Conservation (phyloP, 2,888 invertebrate genomes). For the Lycocerus yunnanus region DNA sequence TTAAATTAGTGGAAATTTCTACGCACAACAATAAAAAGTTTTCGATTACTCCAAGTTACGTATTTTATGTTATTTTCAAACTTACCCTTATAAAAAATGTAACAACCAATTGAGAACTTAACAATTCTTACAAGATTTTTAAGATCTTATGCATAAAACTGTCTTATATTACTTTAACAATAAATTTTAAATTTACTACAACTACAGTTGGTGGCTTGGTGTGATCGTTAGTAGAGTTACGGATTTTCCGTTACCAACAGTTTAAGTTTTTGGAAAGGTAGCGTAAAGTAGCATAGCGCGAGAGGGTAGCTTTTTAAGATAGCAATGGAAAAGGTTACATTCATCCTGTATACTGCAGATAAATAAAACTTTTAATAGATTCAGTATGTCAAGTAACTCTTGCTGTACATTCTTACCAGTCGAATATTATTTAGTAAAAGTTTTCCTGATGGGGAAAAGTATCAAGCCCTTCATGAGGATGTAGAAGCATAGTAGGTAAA, state of each 20-base stretch:
- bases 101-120: neutral
- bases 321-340: too few species aligned
- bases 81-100: slow-evolving; percentile 1
- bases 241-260: too few species aligned
- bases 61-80: neutral
- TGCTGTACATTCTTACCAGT: too few species aligned
- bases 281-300: too few species aligned
- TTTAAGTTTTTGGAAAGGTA: too few species aligned
- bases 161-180: neutral
- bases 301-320: too few species aligned
- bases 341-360: too few species aligned
- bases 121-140: neutral
- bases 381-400: too few species aligned
- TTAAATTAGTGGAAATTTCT: neutral
- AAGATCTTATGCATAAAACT: neutral
- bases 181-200: neutral
- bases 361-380: too few species aligned
- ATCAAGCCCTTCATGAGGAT: slow-evolving; percentile 5
- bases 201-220: too few species aligned
- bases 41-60: neutral
- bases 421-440: neutral
- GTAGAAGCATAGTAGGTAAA: slow-evolving; percentile 2
- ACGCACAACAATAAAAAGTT: slow-evolving; percentile 1
- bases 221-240: too few species aligned
- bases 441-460: neutral